These are phyloP conservation scores for Eurosta solidaginis DNA, from an alignment of 1,140 invertebrate genomes.

Conservation along the genomic window DNA sequence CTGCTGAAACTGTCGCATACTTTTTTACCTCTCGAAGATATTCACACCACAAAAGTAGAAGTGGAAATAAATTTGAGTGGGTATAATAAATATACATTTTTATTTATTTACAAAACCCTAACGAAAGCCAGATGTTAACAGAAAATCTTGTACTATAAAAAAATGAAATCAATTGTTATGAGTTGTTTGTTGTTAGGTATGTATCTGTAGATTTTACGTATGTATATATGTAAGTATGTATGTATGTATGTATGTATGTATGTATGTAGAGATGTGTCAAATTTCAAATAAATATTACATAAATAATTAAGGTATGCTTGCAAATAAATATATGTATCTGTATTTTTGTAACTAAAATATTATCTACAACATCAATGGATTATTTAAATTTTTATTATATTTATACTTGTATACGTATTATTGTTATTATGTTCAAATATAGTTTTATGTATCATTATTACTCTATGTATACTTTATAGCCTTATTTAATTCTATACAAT, in stretches of 20 bases:
- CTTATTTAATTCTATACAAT: conserved; percentile 34
- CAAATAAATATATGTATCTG: conserved; percentile 19
- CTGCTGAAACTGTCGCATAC: too few species aligned
- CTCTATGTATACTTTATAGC: conserved; percentile 33
- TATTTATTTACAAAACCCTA: conserved; percentile 29
- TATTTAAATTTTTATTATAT: not conserved
- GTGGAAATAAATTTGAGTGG: not conserved
- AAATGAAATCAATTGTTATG: not conserved
- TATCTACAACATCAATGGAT: conserved; percentile 32
- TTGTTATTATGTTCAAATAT: not conserved
- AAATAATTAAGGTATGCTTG: conserved; percentile 23
- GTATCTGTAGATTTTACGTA: not conserved
- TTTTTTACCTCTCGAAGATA: too few species aligned
- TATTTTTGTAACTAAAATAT: not conserved
- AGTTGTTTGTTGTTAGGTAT: not conserved
- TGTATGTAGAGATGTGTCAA: conserved; percentile 36
- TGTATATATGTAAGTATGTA: conserved; percentile 10
- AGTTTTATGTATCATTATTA: not conserved
- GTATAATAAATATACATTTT: conserved; percentile 1
- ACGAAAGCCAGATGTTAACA: not conserved
- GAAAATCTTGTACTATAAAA: not conserved
- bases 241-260: conserved; percentile 35
- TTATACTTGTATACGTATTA: conserved; percentile 16
- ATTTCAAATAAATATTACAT: conserved; percentile 29
- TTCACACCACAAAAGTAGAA: too few species aligned